These are phyloP conservation scores for Danio tinwini DNA, from an alignment of 2,797 vertebrate species.

Conservation along the genomic window DNA sequence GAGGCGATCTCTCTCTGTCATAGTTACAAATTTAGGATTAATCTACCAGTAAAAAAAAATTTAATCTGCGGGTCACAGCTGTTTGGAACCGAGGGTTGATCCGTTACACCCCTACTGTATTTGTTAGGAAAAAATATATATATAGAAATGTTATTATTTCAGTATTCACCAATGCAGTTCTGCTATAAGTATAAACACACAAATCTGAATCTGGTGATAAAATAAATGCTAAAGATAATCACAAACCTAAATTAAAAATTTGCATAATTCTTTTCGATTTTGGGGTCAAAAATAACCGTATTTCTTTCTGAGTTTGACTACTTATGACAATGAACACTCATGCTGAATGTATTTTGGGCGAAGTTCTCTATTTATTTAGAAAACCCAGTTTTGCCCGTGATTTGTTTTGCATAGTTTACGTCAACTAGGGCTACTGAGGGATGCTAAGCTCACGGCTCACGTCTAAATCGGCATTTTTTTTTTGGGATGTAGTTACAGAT, in stretches of 20 bases:
- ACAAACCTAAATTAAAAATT: not conserved
- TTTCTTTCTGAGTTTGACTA: not conserved
- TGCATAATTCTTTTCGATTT: not conserved
- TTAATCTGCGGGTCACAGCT: too few relatives aligned
- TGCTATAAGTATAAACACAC: not conserved
- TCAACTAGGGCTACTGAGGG: slow-evolving; percentile 32
- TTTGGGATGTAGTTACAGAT: slow-evolving; percentile 16
- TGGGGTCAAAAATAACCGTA: not conserved
- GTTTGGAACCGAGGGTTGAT: too few relatives aligned
- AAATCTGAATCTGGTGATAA: not conserved
- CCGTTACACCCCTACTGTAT: too few relatives aligned
- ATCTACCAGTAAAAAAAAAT: too few relatives aligned
- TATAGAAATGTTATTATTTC: too few relatives aligned
- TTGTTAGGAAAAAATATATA: too few relatives aligned
- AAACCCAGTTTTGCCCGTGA: slow-evolving; percentile 16
- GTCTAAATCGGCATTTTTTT: not conserved
- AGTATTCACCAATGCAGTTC: too few relatives aligned
- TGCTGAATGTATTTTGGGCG: slow-evolving; percentile 57
- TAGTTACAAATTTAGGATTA: too few relatives aligned
- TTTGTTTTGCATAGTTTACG: slow-evolving; percentile 15
- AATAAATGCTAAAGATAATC: not conserved
- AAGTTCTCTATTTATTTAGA: slow-evolving; percentile 24
- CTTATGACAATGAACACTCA: slow-evolving; percentile 33
- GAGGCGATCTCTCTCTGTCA: too few relatives aligned
- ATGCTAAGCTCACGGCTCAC: not conserved